phyloP scores from a whole-genome alignment of 2,888 invertebrate species.

The Cerastoderma edule region DNA sequence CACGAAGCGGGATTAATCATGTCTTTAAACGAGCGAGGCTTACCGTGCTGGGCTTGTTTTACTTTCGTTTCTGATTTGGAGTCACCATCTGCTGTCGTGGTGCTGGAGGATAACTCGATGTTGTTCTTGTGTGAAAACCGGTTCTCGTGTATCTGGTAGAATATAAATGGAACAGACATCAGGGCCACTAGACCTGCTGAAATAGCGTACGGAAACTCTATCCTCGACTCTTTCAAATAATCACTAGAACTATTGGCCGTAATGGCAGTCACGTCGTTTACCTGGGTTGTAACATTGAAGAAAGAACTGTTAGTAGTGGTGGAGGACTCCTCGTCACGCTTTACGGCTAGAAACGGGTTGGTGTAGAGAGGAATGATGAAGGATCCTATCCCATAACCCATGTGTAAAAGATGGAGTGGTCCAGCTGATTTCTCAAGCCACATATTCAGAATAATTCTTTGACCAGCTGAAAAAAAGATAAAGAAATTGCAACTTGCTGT shows the following conservation, averaged over 20 bases:
- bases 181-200: constrained; percentile 50
- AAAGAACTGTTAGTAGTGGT: not conserved
- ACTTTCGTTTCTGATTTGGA: not conserved
- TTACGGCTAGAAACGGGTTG: constrained; percentile 67
- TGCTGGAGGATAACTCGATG: not conserved
- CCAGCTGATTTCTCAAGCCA: constrained; percentile 72
- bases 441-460: constrained; percentile 63
- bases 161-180: constrained; percentile 59
- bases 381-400: constrained; percentile 75
- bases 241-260: too few species aligned
- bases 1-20: constrained; percentile 68
- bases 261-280: too few species aligned
- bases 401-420: constrained; percentile 70
- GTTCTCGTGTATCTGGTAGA: constrained; percentile 56
- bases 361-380: constrained; percentile 69
- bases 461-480: constrained; percentile 66
- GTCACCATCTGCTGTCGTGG: not conserved
- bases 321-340: constrained; percentile 13
- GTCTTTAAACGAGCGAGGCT: constrained; percentile 24
- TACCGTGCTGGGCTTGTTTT: not conserved
- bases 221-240: constrained; percentile 56
- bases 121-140: not conserved
- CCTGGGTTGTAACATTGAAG: too few species aligned
- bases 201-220: constrained; percentile 66
- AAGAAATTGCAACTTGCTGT: too few species aligned